Percentiles rank a stretch among this genome's conserved stretches.
Evolutionary conservation across 2,888 invertebrate genomes (phyloP).

Genomic region (Allolobophora icterica): DNA sequence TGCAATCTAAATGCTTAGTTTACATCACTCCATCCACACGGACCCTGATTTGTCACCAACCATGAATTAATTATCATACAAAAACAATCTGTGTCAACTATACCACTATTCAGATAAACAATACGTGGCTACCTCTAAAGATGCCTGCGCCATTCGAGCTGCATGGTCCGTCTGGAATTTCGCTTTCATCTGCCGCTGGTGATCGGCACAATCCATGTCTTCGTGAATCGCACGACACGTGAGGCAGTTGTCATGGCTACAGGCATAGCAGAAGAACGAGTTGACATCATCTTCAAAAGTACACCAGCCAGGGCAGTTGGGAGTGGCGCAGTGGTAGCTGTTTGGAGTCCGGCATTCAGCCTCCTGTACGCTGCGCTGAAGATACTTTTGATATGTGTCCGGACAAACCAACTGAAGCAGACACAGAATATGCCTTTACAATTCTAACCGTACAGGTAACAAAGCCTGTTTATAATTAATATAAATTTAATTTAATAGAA

Average conservation of each 20-base stretch:
- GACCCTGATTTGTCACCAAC: background rate
- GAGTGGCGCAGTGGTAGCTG: constrained; percentile 88
- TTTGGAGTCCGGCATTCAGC: constrained; percentile 81
- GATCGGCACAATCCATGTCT: constrained; percentile 80
- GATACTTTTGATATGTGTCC: constrained; percentile 79
- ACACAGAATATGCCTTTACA: constrained; percentile 32
- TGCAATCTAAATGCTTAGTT: background rate
- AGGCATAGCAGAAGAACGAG: constrained; percentile 83
- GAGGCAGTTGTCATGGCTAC: constrained; percentile 80
- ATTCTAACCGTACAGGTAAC: background rate
- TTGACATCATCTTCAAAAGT: constrained; percentile 85
- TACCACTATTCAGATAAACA: background rate
- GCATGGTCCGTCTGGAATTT: constrained; percentile 74
- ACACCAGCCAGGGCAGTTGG: constrained; percentile 88
- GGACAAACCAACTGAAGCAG: constrained; percentile 72
- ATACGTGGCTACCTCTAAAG: constrained; percentile 71
- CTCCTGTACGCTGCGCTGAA: constrained; percentile 79
- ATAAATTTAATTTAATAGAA: background rate
- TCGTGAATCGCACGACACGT: constrained; percentile 85
- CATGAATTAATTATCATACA: background rate
- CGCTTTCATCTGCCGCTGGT: constrained; percentile 74
- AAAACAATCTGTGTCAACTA: too few relatives aligned
- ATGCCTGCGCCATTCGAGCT: constrained; percentile 77
- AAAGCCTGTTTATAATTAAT: background rate
- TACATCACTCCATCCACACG: background rate